A percentile compares a stretch with the other conserved stretches of the same genome.
Evolutionary conservation across 2,888 invertebrate genomes (phyloP).

Genomic region (Orthosia gothica): DNA sequence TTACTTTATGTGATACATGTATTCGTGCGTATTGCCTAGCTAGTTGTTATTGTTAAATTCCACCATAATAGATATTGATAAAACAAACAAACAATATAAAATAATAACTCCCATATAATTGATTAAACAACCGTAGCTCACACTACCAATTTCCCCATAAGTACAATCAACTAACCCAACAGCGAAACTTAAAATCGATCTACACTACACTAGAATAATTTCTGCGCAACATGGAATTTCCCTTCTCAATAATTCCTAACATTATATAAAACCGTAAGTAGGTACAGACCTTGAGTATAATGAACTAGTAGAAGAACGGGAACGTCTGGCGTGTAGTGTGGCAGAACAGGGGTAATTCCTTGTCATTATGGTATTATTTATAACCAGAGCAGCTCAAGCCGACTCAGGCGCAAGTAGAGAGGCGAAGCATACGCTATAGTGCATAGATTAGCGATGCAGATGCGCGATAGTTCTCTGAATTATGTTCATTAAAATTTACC

Average conservation of each 20-base stretch:
- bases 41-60: background rate
- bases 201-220: constrained; percentile 56
- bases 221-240: constrained; percentile 61
- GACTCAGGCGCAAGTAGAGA: constrained; percentile 77
- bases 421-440: constrained; percentile 73
- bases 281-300: constrained; percentile 79
- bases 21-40: background rate
- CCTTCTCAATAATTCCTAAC: constrained; percentile 69
- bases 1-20: too few species aligned
- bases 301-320: constrained; percentile 82
- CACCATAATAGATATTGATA: background rate
- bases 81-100: background rate
- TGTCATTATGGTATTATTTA: constrained; percentile 91
- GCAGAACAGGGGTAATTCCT: constrained; percentile 89
- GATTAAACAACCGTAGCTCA: constrained; percentile 21
- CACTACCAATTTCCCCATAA: constrained; percentile 41
- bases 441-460: constrained; percentile 72
- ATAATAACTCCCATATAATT: constrained; percentile 1
- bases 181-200: constrained; percentile 52
- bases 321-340: constrained; percentile 82
- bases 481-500: constrained; percentile 62
- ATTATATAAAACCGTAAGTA: constrained; percentile 80
- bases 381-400: constrained; percentile 81
- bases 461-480: constrained; percentile 60
- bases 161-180: constrained; percentile 35